phyloP scores from a whole-genome alignment of 2,113 vertebrate genomes.

The Leuciscus idus region DNA sequence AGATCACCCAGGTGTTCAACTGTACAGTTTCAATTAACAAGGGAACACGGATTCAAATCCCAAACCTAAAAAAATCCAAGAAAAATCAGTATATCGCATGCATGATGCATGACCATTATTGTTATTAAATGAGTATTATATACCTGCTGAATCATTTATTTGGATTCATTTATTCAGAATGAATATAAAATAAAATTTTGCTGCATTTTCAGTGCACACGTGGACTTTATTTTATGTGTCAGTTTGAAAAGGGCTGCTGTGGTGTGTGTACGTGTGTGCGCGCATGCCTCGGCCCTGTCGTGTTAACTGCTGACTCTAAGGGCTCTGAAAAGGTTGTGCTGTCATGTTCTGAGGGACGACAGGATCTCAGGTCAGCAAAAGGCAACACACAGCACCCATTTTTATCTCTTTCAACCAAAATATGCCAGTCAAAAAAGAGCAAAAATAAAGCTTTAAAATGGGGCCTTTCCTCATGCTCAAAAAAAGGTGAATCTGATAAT shows the following conservation, averaged over 20 bases:
- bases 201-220: neutral
- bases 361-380: slow-evolving; percentile 25
- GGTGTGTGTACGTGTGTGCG: neutral
- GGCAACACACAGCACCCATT: neutral
- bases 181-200: neutral
- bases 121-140: neutral
- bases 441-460: slow-evolving; percentile 1
- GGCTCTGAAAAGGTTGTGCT: slow-evolving; percentile 29
- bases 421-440: slow-evolving; percentile 5
- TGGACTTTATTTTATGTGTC: neutral
- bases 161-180: neutral
- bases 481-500: neutral
- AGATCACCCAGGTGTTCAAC: neutral
- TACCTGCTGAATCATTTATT: neutral
- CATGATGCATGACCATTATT: neutral
- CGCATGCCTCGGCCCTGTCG: neutral
- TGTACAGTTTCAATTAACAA: neutral
- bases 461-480: neutral
- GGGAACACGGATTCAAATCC: neutral
- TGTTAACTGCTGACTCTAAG: slow-evolving; percentile 21
- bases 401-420: slow-evolving; percentile 29
- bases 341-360: slow-evolving; percentile 1
- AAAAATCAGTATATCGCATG: too few species aligned
- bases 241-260: slow-evolving; percentile 1
- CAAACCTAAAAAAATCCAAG: neutral